Evolutionary conservation across 1,140 invertebrate species (phyloP), one percentile per base, ranked within the genome.

Genomic region (Gerris buenoi): DNA sequence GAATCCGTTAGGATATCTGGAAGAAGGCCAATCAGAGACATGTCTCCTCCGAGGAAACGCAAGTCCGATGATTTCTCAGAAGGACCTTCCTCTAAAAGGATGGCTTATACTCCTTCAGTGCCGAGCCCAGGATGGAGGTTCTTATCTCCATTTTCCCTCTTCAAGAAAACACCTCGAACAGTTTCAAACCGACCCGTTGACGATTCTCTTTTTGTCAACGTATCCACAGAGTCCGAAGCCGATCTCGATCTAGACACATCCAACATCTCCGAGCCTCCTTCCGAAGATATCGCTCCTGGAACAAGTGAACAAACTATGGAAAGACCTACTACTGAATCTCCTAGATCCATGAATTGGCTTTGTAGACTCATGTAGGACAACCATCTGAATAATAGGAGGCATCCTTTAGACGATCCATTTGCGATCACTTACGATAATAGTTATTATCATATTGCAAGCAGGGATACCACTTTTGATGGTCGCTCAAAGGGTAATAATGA

Each of bases 61-160:
- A 62, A 62, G 57, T 13, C 60, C 14, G 66, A 67, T 23, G 66
- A 67, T 13, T 27, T 60, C 2, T 25, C 2, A 13, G 65, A 27
- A 27, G 14, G 18, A 26, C 23, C 22, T 23, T 2, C 57, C 15
- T 15, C 25, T 1, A 26, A 3, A 18, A 33, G 57, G 22, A 23
- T 23, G 27, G 14, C 15, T 1, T 5, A 1, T 25, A 63, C 46
- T 25, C 60, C 60, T 28, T 67, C 66, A 25, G n/a, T 60, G n/a
- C 27, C 29, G n/a, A 67, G 66, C 61, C 66, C 66, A 26, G 22
- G 66, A 14, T 67, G 66, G 66, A 62, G 60, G 25, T 67, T 66
- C 26, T 26, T 66, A n/a, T 22, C 25, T 14, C 18, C 63, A 13
- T 28, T n/a, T 0, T 65, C 64, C 22, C 26, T 26, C 18, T 25